Base-by-base conservation (phyloP, 2,113 vertebrate species). In the Fukomys damarensis region DNA sequence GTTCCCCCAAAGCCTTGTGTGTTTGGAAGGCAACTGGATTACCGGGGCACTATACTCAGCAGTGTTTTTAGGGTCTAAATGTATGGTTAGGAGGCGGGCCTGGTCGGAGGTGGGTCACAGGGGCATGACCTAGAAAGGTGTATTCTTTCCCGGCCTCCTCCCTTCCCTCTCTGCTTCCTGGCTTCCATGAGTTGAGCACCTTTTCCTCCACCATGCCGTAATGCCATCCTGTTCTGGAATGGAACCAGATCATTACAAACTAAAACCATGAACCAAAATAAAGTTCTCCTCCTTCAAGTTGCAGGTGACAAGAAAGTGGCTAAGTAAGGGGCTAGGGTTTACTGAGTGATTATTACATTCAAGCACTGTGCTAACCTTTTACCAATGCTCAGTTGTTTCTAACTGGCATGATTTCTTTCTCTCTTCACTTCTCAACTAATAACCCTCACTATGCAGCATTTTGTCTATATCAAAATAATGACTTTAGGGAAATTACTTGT, bases 381-480 rank as follows among this genome's bases (percentile, higher is more conserved):
- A 26, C 19, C 16, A 17, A 43, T 38, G n/a, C 13, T 32, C 65
- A 41, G n/a, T 65, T 83, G 30, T 89, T 52, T 58, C 59, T 76
- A 63, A 59, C 7, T 19, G 19, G 41, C 35, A 13, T n/a, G 52
- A 59, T 20, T 87, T 70, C 35, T 66, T 92, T 96, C 52, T 82
- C 52, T 65, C 7, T 77, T 49, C 49, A 4, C 12, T 65, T n/a
- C 52, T 43, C 46, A 74, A 95, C 74, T 76, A 87, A 91, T n/a
- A 54, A 65, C 74, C 58, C 74, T 91, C 30, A 41, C 8, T 49
- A 14, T 49, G n/a, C 59, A 30, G 63, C 17, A 46, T 66, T 90
- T 41, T 52, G 26, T 80, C 94, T 72, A 32, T 66, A 63, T 70
- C 68, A 91, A 90, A 79, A 95, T 72, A 58, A 7, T 72, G 81